Evolutionary conservation across 2,888 invertebrate genomes (phyloP).

Genomic region (Muscina levida): DNA sequence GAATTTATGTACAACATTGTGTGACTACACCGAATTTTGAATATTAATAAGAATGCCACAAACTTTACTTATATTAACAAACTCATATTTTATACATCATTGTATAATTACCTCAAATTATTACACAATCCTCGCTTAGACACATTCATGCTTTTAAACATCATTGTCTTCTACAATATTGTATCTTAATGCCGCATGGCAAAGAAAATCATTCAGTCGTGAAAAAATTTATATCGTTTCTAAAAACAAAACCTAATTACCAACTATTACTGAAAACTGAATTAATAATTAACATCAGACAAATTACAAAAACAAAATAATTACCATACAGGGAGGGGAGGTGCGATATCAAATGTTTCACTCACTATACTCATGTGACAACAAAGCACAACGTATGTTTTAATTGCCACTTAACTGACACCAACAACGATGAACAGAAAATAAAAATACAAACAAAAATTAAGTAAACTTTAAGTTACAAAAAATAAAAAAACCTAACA

Average conservation of each 20-base stretch:
- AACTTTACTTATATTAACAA: too few relatives aligned
- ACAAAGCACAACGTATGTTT: not conserved
- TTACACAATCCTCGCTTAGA: not conserved
- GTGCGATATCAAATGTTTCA: not conserved
- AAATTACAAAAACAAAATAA: constrained; percentile 22
- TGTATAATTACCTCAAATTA: too few relatives aligned
- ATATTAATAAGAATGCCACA: too few relatives aligned
- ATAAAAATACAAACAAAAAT: not conserved
- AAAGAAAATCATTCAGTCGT: constrained; percentile 56
- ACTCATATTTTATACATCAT: too few relatives aligned
- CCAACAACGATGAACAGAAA: not conserved
- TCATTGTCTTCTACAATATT: constrained; percentile 28
- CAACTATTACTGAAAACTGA: constrained; percentile 29
- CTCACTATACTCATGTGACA: not conserved
- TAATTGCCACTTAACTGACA: not conserved
- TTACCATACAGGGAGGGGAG: constrained; percentile 2
- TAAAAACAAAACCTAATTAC: constrained; percentile 35
- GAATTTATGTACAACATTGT: too few relatives aligned
- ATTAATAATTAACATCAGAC: constrained; percentile 15
- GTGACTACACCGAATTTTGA: too few relatives aligned
- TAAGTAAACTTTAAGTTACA: constrained; percentile 1
- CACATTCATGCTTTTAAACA: constrained; percentile 42
- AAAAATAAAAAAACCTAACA: constrained; percentile 31
- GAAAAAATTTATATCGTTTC: constrained; percentile 38
- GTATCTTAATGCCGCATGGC: constrained; percentile 49